Conservation (phyloP, 2,888 invertebrate species). For the Hydropsyche betteni region DNA sequence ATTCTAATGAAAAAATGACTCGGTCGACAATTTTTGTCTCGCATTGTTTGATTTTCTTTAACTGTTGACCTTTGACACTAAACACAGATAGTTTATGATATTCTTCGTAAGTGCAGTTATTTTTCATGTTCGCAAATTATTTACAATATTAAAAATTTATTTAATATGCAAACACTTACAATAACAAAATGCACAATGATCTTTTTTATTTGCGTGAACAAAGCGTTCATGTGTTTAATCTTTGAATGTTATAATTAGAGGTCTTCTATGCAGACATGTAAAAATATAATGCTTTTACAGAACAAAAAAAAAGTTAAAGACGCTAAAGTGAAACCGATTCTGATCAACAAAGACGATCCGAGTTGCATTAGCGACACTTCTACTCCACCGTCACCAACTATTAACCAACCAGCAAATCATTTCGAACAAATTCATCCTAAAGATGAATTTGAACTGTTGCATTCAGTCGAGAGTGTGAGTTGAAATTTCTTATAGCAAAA, state of each 20-base stretch:
- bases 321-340: conserved; percentile 78
- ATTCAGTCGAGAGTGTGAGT: conserved; percentile 54
- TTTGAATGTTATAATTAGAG: background rate
- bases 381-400: conserved; percentile 56
- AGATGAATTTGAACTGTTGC: conserved; percentile 73
- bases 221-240: no score
- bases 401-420: conserved; percentile 69
- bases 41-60: no score
- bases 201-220: no score
- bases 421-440: conserved; percentile 84
- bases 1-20: no score
- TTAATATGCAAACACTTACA: no score
- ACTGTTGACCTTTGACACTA: conserved; percentile 56
- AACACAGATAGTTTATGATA: no score
- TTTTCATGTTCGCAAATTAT: no score
- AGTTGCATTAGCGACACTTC: conserved; percentile 66
- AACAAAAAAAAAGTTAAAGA: conserved; percentile 75
- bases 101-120: no score
- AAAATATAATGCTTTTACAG: conserved; percentile 56
- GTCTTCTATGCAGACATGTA: background rate
- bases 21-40: no score
- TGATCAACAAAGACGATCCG: conserved; percentile 77
- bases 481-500: no score
- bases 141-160: no score
- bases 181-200: no score